Evolutionary conservation across 2,797 vertebrate species (phyloP).

Genomic region (Helostoma temminkii): DNA sequence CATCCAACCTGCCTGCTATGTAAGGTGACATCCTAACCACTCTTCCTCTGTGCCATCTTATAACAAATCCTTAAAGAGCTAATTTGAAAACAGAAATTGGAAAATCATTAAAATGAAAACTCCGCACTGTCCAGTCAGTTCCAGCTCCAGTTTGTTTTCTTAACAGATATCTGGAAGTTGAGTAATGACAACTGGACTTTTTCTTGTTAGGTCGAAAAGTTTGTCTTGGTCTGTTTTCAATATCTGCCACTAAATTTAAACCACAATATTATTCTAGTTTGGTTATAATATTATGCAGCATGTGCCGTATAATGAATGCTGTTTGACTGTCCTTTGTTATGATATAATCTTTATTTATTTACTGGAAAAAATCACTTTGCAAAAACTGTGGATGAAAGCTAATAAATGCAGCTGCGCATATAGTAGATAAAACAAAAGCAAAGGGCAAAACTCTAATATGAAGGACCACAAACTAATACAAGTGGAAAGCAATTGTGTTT

Average conservation of each 20-base stretch:
- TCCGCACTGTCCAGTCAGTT: background rate
- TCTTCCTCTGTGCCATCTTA: too few relatives aligned
- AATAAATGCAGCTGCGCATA: background rate
- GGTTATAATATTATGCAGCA: background rate
- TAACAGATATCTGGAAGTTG: too few relatives aligned
- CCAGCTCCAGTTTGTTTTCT: background rate
- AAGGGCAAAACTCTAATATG: constrained; percentile 34
- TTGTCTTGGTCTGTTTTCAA: too few relatives aligned
- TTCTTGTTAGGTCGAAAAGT: too few relatives aligned
- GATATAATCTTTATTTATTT: too few relatives aligned
- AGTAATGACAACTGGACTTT: too few relatives aligned
- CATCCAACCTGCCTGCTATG: too few relatives aligned
- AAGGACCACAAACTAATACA: constrained; percentile 40
- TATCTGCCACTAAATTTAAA: background rate
- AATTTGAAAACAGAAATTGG: background rate
- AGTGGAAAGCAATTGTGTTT: constrained; percentile 53
- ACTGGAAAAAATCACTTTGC: constrained; percentile 1
- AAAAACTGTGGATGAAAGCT: constrained; percentile 18
- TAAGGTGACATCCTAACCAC: too few relatives aligned
- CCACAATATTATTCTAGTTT: constrained; percentile 2
- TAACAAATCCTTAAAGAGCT: background rate
- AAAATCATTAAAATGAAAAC: background rate
- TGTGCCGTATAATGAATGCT: background rate
- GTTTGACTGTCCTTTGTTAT: too few relatives aligned
- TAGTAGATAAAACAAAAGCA: background rate